Conservation (phyloP, 2,113 vertebrate species). For the Atractosteus spatula region DNA sequence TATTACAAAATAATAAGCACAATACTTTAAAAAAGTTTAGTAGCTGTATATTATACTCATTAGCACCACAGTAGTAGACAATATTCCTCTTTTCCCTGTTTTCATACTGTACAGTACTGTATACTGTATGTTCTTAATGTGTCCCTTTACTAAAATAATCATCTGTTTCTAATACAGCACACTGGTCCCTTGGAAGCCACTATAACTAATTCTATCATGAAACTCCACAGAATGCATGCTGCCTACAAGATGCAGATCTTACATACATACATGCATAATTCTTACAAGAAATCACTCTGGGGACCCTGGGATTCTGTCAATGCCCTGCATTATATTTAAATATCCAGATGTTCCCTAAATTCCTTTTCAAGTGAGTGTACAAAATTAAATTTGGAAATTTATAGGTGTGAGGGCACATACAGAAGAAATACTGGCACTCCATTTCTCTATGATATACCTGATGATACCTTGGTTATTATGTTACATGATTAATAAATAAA, state of each 20-base stretch:
- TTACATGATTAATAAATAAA: too few species aligned
- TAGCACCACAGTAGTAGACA: slow-evolving; percentile 40
- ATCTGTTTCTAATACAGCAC: slow-evolving; percentile 72
- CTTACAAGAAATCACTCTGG: not conserved
- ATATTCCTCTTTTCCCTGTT: slow-evolving; percentile 29
- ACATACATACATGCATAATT: slow-evolving; percentile 27
- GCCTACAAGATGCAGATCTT: slow-evolving; percentile 36
- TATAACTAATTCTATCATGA: slow-evolving; percentile 60
- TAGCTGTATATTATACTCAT: slow-evolving; percentile 34
- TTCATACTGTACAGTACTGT: slow-evolving; percentile 42
- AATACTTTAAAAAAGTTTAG: too few species aligned
- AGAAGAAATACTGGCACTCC: too few species aligned
- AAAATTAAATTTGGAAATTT: too few species aligned
- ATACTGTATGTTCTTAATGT: slow-evolving; percentile 17
- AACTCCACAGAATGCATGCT: slow-evolving; percentile 48
- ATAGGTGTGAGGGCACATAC: too few species aligned
- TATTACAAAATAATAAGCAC: too few species aligned
- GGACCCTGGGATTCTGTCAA: too few species aligned
- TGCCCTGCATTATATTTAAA: too few species aligned
- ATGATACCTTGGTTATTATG: too few species aligned
- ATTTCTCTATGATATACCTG: too few species aligned
- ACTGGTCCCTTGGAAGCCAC: slow-evolving; percentile 58
- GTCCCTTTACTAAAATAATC: slow-evolving; percentile 50
- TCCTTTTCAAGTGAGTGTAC: too few species aligned
- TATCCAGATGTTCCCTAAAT: too few species aligned